Evolutionary conservation across 2,113 vertebrate species (phyloP).

Genomic region (Elephantulus edwardii): DNA sequence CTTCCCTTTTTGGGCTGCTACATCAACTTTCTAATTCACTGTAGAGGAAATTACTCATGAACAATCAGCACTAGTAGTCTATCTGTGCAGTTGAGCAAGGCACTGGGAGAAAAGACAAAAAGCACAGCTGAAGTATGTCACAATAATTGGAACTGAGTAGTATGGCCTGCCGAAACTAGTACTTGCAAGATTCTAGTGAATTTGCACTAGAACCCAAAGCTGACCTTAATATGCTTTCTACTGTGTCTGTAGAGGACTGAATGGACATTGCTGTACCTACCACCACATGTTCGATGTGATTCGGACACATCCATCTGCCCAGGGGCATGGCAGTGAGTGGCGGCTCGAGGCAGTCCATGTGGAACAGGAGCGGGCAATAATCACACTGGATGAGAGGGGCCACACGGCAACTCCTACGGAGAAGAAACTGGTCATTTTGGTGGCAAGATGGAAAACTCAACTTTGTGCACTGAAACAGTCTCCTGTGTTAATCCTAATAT

Average conservation of each 20-base stretch:
- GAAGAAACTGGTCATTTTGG: constrained; percentile 51
- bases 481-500: not conserved
- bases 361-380: constrained; percentile 98
- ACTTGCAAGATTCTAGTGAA: not conserved
- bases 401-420: constrained; percentile 94
- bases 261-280: constrained; percentile 83
- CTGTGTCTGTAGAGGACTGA: not conserved
- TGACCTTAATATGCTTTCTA: not conserved
- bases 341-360: constrained; percentile 99
- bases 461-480: not conserved
- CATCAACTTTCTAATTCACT: not conserved
- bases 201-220: not conserved
- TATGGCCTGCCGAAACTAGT: not conserved
- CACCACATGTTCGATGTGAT: constrained; percentile 96
- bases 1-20: not conserved
- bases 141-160: not conserved
- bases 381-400: constrained; percentile 98
- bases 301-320: constrained; percentile 99
- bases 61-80: not conserved
- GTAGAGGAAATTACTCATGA: not conserved
- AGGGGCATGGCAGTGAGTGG: constrained; percentile 97
- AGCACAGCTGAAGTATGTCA: not conserved
- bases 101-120: constrained; percentile 18
- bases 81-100: not conserved
- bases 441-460: constrained; percentile 41